Percentiles rank a stretch among this genome's conserved stretches.
These are phyloP conservation scores for Trachythela sp. DNA, from an alignment of 64 coral and sea anemone genomes.

Conservation along the genomic window DNA sequence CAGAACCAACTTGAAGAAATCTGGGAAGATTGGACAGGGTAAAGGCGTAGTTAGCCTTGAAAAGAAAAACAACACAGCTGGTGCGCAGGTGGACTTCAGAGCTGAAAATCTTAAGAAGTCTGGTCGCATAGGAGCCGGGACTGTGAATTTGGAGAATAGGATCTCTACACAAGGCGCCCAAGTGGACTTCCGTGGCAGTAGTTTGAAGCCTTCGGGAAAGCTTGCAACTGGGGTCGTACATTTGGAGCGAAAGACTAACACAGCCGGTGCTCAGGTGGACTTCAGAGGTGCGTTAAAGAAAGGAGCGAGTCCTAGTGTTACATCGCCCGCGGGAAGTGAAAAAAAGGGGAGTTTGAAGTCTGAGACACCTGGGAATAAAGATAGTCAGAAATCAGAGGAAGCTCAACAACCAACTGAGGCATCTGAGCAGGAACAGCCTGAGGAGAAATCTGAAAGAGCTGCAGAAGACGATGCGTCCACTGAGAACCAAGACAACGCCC, in stretches of 20 bases:
- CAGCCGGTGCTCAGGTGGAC: slow-evolving; percentile 21
- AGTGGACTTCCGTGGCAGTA: slow-evolving; percentile 35
- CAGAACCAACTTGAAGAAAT: not conserved
- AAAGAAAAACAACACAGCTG: not conserved
- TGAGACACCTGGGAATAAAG: not conserved
- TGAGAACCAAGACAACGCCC: not conserved
- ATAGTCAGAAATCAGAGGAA: not conserved
- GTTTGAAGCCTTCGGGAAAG: slow-evolving; percentile 13
- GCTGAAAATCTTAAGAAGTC: slow-evolving; percentile 30
- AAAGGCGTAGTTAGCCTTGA: not conserved
- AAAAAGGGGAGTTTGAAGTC: not conserved
- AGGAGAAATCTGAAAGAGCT: not conserved
- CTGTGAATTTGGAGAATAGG: slow-evolving; percentile 34
- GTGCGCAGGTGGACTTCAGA: slow-evolving; percentile 37
- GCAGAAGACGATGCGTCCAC: not conserved
- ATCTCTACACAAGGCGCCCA: slow-evolving; percentile 12
- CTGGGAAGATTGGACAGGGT: not conserved
- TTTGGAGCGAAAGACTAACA: slow-evolving; percentile 26
- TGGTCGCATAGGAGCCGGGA: not conserved
- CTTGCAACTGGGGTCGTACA: slow-evolving; percentile 15
- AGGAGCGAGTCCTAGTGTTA: not conserved
- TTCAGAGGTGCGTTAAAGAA: slow-evolving; percentile 42
- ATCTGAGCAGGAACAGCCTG: not conserved
- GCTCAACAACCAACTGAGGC: not conserved
- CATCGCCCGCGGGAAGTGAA: not conserved